Conservation (phyloP, 2,113 vertebrate genomes). For the Pluvianellus socialis region DNA sequence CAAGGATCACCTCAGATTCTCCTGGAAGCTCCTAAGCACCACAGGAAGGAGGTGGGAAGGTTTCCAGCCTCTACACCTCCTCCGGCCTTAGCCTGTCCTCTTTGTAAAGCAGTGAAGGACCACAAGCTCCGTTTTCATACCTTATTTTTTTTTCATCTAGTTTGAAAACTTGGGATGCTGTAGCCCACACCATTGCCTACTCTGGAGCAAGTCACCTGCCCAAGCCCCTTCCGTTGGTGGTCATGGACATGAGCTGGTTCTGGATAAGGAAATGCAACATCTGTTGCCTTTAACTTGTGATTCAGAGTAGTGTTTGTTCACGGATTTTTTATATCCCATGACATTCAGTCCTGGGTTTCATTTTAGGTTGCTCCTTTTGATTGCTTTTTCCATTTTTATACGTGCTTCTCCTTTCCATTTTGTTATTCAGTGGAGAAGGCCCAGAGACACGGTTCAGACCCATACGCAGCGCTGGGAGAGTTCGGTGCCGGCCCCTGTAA, state of each 20-base stretch:
- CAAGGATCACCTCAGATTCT: neutral
- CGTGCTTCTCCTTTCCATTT: neutral
- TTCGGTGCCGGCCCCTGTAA: neutral
- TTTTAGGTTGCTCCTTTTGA: neutral
- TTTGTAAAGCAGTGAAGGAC: neutral
- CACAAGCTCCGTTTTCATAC: neutral
- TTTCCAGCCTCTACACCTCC: neutral
- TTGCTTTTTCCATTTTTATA: neutral
- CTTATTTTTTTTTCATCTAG: neutral
- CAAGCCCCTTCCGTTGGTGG: neutral
- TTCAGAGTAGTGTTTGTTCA: neutral
- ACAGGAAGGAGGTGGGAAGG: neutral
- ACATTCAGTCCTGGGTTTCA: neutral
- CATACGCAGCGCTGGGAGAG: fast-evolving
- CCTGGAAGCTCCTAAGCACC: neutral
- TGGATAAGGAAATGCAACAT: neutral
- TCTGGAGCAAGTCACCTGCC: neutral
- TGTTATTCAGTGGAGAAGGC: neutral
- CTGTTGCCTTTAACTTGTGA: neutral
- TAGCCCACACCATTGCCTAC: neutral
- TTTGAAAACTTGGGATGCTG: neutral
- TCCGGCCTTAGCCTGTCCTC: neutral
- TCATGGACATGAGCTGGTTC: neutral
- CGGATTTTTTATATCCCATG: neutral
- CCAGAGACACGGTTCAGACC: neutral